These are phyloP conservation scores for Tarsius wallacei DNA, from an alignment of 2,797 vertebrate genomes.

Conservation along the genomic window DNA sequence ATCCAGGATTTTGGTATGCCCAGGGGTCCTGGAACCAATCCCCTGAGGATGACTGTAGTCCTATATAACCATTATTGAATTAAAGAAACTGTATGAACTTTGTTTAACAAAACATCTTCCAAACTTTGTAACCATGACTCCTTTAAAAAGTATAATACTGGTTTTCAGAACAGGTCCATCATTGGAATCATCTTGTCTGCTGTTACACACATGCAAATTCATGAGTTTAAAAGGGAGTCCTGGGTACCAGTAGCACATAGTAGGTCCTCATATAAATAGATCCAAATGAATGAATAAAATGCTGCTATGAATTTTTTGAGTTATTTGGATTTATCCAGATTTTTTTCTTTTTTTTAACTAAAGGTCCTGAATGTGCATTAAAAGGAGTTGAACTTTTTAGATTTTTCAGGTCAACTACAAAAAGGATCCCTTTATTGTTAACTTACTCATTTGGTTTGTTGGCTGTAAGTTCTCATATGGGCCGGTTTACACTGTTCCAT, in stretches of 20 bases:
- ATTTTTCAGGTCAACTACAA: not conserved
- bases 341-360: slow-evolving; percentile 19
- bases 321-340: slow-evolving; percentile 31
- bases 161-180: not conserved
- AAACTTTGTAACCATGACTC: not conserved
- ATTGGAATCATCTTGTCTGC: not conserved
- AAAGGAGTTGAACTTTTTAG: not conserved
- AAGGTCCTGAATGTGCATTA: not conserved
- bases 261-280: not conserved
- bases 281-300: slow-evolving; percentile 17
- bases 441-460: slow-evolving; percentile 23
- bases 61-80: not conserved
- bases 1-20: not conserved
- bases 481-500: not conserved
- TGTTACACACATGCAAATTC: not conserved
- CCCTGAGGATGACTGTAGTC: not conserved
- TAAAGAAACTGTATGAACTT: not conserved
- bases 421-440: not conserved
- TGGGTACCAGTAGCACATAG: not conserved
- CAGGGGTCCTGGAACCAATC: not conserved
- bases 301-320: not conserved
- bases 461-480: not conserved
- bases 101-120: not conserved
- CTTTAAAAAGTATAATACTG: not conserved
- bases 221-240: not conserved